phyloP scores from a whole-genome alignment of 2,888 invertebrate species.

The Patella pellucida region DNA sequence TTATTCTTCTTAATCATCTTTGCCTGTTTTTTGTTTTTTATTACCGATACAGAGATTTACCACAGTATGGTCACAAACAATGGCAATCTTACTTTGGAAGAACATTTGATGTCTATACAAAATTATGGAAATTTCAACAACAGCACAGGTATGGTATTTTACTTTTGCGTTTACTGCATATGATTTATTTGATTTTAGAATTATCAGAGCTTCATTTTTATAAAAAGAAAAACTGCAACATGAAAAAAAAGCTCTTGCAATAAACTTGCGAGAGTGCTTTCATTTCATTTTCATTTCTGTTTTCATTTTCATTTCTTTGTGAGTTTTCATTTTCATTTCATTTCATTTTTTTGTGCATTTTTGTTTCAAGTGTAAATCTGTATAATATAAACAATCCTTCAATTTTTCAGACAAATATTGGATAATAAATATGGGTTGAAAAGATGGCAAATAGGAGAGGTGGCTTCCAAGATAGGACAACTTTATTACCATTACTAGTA shows the following conservation, averaged over 20 bases:
- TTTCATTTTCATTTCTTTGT: too few relatives aligned
- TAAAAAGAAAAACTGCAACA: too few relatives aligned
- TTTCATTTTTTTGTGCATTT: background rate
- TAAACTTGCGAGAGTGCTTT: too few relatives aligned
- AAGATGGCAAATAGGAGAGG: constrained; percentile 98
- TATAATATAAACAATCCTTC: too few relatives aligned
- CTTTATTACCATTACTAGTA: constrained; percentile 98
- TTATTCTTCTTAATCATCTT: too few relatives aligned
- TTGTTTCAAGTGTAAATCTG: constrained; percentile 20
- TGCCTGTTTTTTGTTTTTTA: constrained; percentile 28
- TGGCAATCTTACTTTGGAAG: constrained; percentile 98
- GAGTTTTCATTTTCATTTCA: too few relatives aligned
- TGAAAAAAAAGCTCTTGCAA: too few relatives aligned
- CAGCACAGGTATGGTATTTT: constrained; percentile 81
- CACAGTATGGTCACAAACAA: constrained; percentile 96
- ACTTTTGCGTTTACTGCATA: background rate
- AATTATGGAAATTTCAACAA: constrained; percentile 98
- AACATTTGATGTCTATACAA: constrained; percentile 97
- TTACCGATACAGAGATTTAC: constrained; percentile 93
- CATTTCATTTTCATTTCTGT: too few relatives aligned
- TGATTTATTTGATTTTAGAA: too few relatives aligned
- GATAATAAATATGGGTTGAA: constrained; percentile 95
- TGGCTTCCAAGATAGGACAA: constrained; percentile 98
- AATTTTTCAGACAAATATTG: constrained; percentile 78
- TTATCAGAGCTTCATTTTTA: too few relatives aligned